Evolutionary conservation across 2,797 vertebrate genomes (phyloP), one percentile per base, ranked within the genome.

Genomic region (Aldrovandia affinis): DNA sequence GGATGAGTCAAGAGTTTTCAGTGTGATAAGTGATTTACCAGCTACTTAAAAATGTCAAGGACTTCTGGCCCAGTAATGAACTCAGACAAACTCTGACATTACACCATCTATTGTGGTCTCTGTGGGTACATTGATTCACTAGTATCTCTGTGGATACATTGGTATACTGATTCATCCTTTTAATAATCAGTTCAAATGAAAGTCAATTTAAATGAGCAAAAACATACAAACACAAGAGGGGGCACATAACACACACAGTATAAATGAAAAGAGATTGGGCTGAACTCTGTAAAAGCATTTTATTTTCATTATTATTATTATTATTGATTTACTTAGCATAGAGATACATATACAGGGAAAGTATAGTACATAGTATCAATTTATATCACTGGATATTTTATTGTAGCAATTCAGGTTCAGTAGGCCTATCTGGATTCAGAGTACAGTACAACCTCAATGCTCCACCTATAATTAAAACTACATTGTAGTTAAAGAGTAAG

Each of bases 341-440:
- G 6, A 6, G 47, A 50, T 12, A 50, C 47, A 12, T 61, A 9
- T 61, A 61, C 8, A 61, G 25, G 3, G 9, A 61, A 25, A 20
- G 2, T n/a, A 61, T 25, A 61, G n/a, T n/a, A 25, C 59, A 61
- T 8, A n/a, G 59, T 61, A 28, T 54, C 63, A 28, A 36, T 33
- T 30, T 68, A 68, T 68, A 36, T 2, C 20, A 84, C 61, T 80
- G 81, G 63, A 81, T 83, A 7, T 25, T 14, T 18, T 77, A 52
- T 52, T 73, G 55, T 39, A 28, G 44, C 6, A 44, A 81, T 33
- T 18, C 33, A 14, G 70, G 82, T 55, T 54, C 73, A 68, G 78
- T 61, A 83, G 8, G 59, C 20, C 52, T 75, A 80, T 83, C 82
- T 68, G 63, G 63, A 30, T 68, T 9, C 9, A 68, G 28, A 68